Percentiles rank a stretch among this genome's conserved stretches.
phyloP scores from a whole-genome alignment of 1,140 invertebrate genomes.

The Cotesia vestalis region DNA sequence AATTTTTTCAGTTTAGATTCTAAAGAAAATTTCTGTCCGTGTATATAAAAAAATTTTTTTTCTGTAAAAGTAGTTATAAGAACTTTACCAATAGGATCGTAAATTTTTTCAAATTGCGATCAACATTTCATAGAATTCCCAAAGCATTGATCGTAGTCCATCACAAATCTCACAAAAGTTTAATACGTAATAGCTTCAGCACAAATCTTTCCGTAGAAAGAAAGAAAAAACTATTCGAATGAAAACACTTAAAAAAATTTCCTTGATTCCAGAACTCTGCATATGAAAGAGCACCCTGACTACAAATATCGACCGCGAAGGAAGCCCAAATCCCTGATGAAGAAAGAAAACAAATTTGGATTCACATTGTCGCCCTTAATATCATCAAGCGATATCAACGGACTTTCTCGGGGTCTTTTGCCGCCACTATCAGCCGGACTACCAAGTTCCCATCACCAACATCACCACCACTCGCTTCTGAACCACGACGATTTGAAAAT shows the following conservation, averaged over 20 bases:
- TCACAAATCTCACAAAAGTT: too few relatives aligned
- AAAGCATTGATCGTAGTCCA: too few relatives aligned
- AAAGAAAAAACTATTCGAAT: too few relatives aligned
- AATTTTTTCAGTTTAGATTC: too few relatives aligned
- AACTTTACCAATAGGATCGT: too few relatives aligned
- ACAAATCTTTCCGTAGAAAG: too few relatives aligned
- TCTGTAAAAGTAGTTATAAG: too few relatives aligned
- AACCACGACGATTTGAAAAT: slow-evolving; percentile 74
- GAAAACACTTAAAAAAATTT: not conserved
- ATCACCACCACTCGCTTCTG: slow-evolving; percentile 65
- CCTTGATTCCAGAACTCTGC: slow-evolving; percentile 77
- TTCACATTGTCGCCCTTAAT: slow-evolving; percentile 73
- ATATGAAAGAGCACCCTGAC: slow-evolving; percentile 97
- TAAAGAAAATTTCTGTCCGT: too few relatives aligned
- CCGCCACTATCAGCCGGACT: slow-evolving; percentile 65
- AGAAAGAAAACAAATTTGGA: slow-evolving; percentile 79
- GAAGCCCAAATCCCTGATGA: slow-evolving; percentile 84
- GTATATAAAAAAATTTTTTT: too few relatives aligned
- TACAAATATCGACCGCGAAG: slow-evolving; percentile 93
- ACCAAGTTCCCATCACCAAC: slow-evolving; percentile 55
- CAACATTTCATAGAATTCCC: too few relatives aligned
- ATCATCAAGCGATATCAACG: slow-evolving; percentile 65
- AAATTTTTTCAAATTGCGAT: too few relatives aligned
- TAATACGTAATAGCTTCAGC: too few relatives aligned
- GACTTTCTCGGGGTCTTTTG: slow-evolving; percentile 69